Base-by-base conservation (phyloP, 1,140 invertebrate species). In the Saccostrea echinata region DNA sequence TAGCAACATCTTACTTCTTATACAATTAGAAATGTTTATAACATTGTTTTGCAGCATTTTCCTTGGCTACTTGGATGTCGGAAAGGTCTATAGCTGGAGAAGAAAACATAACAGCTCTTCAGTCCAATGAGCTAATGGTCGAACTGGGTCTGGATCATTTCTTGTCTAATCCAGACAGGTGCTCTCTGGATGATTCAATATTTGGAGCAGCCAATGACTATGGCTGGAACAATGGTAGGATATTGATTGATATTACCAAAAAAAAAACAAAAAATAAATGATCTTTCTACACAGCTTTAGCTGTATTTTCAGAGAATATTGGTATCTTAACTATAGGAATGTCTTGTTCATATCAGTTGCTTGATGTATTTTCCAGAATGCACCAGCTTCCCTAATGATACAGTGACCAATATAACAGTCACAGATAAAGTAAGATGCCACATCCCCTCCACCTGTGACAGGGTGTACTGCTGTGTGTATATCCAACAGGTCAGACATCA, bases 151-250 rank as follows among this genome's bases (percentile, higher is more conserved):
- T 89, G 52, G 57, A 82, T n/a, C 81, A 89, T 64, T 89, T 84
- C 68, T 55, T 89, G 30, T 68, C 43, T 30, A 84, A 30, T 33
- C 33, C 82, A n/a, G 85, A 86, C 43, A 52, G 84, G n/a, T 89
- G 88, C 61, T 81, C 85, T 51, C 83, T 85, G 51, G 68, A 86
- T 30, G 16, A 83, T 68, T 24, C 6, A 21, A 53, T 53, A 13
- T 88, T 81, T 53, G 53, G 35, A 64, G 83, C 81, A 35, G 83
- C 81, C 55, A 64, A 53, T 12, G 53, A 52, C 3, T 18, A 88
- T 55, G 90, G 89, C 30, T 90, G 89, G 90, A 90, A 84, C 21
- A 89, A 91, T 84, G 90, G 90, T 91, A 86, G 1, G 57, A n/a
- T 52, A 1, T 33, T 55, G 13, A 43, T 80, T 24, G 1, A 80